These are phyloP conservation scores for Synergus japonicus DNA, from an alignment of 2,888 invertebrate species.

Conservation along the genomic window DNA sequence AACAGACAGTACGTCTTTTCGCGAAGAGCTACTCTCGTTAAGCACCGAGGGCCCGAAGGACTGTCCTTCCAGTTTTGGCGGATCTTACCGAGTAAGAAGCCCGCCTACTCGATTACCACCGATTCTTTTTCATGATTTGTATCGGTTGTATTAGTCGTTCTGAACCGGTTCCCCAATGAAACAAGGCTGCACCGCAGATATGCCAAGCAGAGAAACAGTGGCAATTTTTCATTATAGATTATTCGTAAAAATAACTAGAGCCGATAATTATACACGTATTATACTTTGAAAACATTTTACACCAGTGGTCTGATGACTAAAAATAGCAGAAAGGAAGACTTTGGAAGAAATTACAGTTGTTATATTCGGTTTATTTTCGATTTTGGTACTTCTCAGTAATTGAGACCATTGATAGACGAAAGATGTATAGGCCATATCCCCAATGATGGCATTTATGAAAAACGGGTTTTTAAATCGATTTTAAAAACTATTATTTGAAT, in stretches of 20 bases:
- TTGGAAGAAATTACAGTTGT: too few species aligned
- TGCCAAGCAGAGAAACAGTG: not conserved
- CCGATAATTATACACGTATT: not conserved
- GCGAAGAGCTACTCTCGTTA: constrained; percentile 62
- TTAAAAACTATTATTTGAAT: too few species aligned
- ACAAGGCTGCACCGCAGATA: constrained; percentile 10
- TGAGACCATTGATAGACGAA: too few species aligned
- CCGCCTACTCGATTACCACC: constrained; percentile 60
- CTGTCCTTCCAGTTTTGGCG: constrained; percentile 59
- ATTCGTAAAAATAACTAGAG: not conserved
- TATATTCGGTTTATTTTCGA: too few species aligned
- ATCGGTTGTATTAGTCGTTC: constrained; percentile 62
- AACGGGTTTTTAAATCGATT: too few species aligned
- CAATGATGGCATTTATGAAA: too few species aligned
- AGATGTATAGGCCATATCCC: too few species aligned
- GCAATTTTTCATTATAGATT: not conserved
- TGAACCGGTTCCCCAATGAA: constrained; percentile 64
- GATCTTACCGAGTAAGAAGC: constrained; percentile 48
- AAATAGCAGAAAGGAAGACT: not conserved
- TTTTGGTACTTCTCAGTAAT: too few species aligned
- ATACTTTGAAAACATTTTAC: not conserved
- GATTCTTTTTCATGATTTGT: constrained; percentile 56
- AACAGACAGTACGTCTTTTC: constrained; percentile 63
- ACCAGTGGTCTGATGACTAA: not conserved
- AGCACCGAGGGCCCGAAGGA: constrained; percentile 58